phyloP scores from a whole-genome alignment of 2,888 invertebrate genomes.

The Sesamia inferens region DNA sequence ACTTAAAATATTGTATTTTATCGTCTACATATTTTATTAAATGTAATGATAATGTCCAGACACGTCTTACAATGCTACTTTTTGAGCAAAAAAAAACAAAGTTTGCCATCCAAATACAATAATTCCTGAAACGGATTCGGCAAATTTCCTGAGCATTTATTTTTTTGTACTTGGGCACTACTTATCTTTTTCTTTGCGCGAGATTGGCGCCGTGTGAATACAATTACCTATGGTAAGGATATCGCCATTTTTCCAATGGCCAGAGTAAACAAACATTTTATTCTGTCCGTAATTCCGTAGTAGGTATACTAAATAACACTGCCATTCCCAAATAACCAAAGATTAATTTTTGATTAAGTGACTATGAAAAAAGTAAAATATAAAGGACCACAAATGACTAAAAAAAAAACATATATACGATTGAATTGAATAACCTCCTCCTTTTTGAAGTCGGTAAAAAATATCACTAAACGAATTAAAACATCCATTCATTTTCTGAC shows the following conservation, averaged over 20 bases:
- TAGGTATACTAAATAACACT: background rate
- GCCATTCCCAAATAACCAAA: too few relatives aligned
- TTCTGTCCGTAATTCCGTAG: background rate
- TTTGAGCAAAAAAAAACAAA: background rate
- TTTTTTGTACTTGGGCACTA: background rate
- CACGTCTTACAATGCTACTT: background rate
- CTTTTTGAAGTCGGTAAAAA: too few relatives aligned
- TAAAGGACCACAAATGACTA: background rate
- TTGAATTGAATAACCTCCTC: too few relatives aligned
- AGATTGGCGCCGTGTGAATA: background rate
- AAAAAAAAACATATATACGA: background rate
- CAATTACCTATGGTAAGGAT: background rate
- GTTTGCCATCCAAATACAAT: background rate
- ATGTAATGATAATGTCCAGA: slow-evolving; percentile 13
- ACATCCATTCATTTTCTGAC: background rate
- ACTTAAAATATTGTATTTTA: slow-evolving; percentile 24
- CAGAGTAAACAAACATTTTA: background rate
- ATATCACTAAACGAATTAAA: background rate
- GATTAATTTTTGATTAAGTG: too few relatives aligned
- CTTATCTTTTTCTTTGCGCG: background rate
- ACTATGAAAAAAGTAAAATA: background rate
- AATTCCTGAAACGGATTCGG: background rate
- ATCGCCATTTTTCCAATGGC: slow-evolving; percentile 1
- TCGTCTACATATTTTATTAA: slow-evolving; percentile 19
- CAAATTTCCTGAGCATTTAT: background rate